Evolutionary conservation across 92 coral and sea anemone species (phyloP).

Genomic region (Epizoanthus fatuus): DNA sequence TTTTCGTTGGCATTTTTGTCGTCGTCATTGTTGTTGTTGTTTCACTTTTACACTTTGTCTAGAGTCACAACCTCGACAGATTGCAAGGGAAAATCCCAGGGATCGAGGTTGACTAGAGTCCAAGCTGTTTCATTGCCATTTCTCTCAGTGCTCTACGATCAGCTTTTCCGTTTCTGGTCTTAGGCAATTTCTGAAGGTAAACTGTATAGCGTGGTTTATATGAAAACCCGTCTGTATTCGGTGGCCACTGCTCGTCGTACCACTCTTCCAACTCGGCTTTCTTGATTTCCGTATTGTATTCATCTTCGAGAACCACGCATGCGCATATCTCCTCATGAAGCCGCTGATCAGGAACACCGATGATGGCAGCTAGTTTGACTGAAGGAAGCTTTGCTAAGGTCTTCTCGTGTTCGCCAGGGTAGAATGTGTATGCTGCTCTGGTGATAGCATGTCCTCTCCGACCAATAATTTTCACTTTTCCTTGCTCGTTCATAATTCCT

Average conservation of each 20-base stretch:
- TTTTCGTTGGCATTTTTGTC: no score
- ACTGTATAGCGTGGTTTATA: background rate
- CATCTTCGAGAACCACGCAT: conserved; percentile 36
- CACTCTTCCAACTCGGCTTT: background rate
- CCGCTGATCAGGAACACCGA: conserved; percentile 11
- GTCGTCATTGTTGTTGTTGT: no score
- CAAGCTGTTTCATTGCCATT: background rate
- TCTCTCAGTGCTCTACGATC: conserved; percentile 2
- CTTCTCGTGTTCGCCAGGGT: conserved; percentile 29
- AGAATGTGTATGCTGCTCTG: conserved; percentile 35
- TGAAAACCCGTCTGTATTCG: no score
- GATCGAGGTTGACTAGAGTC: background rate
- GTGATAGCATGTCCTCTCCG: conserved; percentile 29
- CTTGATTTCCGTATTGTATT: background rate
- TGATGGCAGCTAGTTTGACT: conserved; percentile 17
- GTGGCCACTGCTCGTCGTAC: background rate
- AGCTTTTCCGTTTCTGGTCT: background rate
- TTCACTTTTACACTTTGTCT: no score
- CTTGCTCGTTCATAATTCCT: conserved; percentile 33
- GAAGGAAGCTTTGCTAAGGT: conserved; percentile 20
- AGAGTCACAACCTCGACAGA: no score
- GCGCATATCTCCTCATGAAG: conserved; percentile 58
- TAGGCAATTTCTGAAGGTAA: background rate
- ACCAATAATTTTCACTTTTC: conserved; percentile 25
- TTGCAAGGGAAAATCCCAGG: no score